Conservation (phyloP, 2,888 invertebrate genomes). For the Protodeltote pygarga region DNA sequence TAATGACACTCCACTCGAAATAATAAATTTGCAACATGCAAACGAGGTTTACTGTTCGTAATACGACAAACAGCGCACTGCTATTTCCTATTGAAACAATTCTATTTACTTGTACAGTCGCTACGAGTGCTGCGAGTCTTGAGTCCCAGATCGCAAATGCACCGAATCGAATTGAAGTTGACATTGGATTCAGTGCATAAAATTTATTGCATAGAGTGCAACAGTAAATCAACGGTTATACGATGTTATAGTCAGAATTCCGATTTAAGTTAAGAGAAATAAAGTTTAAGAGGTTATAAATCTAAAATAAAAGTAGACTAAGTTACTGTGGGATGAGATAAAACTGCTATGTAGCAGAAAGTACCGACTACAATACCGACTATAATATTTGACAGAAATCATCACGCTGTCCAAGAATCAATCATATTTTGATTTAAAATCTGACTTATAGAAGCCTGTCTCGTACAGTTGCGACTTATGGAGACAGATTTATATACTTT, state of each 20-base stretch:
- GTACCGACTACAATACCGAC: too few relatives aligned
- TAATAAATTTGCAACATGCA: constrained; percentile 39
- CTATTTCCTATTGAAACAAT: constrained; percentile 62
- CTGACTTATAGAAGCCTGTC: too few relatives aligned
- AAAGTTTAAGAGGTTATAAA: background rate
- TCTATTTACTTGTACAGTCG: constrained; percentile 69
- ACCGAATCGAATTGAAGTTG: constrained; percentile 70
- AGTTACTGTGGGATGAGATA: too few relatives aligned
- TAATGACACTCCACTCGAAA: constrained; percentile 6
- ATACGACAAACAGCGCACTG: constrained; percentile 27
- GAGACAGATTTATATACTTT: too few relatives aligned
- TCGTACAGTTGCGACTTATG: too few relatives aligned
- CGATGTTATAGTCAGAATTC: constrained; percentile 13
- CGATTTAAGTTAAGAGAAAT: background rate
- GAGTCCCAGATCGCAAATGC: constrained; percentile 57
- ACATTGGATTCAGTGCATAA: constrained; percentile 68
- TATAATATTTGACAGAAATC: too few relatives aligned
- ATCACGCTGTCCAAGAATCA: too few relatives aligned
- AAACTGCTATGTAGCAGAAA: too few relatives aligned
- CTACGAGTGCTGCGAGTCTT: constrained; percentile 48
- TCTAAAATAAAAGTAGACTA: too few relatives aligned
- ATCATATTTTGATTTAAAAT: too few relatives aligned
- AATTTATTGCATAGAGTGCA: constrained; percentile 68
- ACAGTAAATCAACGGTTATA: constrained; percentile 48
- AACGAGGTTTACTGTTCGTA: constrained; percentile 42